phyloP scores from a whole-genome alignment of 53 echinoderm and acorn worm species.

The Arbacia lixula region DNA sequence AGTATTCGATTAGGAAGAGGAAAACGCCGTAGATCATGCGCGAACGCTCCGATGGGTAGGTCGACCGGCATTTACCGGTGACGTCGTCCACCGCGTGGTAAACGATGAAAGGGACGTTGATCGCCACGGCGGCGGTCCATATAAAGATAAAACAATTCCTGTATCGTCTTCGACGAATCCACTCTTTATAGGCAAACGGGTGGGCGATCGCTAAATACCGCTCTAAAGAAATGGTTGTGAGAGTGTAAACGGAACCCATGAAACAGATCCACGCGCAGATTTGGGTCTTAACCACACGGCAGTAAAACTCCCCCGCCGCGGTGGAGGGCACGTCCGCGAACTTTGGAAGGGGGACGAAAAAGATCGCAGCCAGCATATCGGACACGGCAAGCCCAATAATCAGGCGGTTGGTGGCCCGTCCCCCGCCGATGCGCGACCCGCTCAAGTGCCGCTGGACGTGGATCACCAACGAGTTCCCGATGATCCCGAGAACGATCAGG shows the following conservation, averaged over 20 bases:
- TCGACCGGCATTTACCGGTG: constrained; percentile 7
- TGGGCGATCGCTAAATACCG: constrained; percentile 14
- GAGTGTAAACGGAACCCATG: constrained; percentile 25
- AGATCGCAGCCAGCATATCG: constrained; percentile 24
- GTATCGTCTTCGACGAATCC: background rate
- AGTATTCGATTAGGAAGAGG: constrained; percentile 22
- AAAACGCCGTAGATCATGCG: constrained; percentile 22
- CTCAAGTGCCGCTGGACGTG: background rate
- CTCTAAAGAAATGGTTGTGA: constrained; percentile 28
- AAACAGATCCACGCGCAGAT: constrained; percentile 10
- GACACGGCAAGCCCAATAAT: constrained; percentile 25
- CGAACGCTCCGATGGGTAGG: background rate
- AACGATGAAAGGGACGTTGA: background rate
- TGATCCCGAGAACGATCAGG: constrained; percentile 11
- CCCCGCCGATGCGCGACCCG: background rate
- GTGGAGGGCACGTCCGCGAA: constrained; percentile 23
- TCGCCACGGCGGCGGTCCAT: background rate
- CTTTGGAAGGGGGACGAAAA: background rate
- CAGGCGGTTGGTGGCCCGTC: constrained; percentile 13
- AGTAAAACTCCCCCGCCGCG: constrained; percentile 34
- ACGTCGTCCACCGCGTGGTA: constrained; percentile 4
- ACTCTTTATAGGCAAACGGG: constrained; percentile 16
- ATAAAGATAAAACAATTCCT: background rate
- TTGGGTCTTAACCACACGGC: background rate
- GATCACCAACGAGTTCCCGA: constrained; percentile 38